Conservation (phyloP, 2,888 invertebrate genomes). For the Acanthococcus lagerstroemiae region DNA sequence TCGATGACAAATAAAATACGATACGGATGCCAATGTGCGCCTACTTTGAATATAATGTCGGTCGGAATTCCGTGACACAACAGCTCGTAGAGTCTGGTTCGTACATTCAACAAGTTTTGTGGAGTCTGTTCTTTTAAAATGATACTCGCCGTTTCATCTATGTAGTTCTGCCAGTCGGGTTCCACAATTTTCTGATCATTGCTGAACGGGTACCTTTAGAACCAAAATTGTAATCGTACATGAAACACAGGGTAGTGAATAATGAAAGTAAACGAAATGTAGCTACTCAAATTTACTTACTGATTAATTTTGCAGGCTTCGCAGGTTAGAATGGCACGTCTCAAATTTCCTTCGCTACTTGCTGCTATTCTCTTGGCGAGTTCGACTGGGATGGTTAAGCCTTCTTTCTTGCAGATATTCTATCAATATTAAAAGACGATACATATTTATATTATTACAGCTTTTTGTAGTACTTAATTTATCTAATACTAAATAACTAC, state of each 20-base stretch:
- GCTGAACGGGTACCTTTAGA: constrained; percentile 61
- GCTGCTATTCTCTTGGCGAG: constrained; percentile 67
- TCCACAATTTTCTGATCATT: constrained; percentile 68
- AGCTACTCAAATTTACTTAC: constrained; percentile 41
- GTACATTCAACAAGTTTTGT: constrained; percentile 68
- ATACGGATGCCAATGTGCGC: too few species aligned
- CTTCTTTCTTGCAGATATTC: constrained; percentile 68
- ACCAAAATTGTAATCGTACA: too few species aligned
- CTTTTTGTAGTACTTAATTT: not conserved
- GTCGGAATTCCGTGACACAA: constrained; percentile 88
- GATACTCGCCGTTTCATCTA: constrained; percentile 74
- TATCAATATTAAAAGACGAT: constrained; percentile 41
- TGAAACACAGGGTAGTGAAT: too few species aligned
- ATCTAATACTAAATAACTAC: too few species aligned
- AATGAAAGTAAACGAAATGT: not conserved
- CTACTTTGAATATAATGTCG: constrained; percentile 75
- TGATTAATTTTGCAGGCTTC: constrained; percentile 89
- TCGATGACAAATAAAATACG: constrained; percentile 5
- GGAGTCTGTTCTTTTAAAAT: constrained; percentile 81
- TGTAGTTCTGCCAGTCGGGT: constrained; percentile 87
- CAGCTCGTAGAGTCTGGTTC: constrained; percentile 84
- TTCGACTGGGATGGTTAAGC: constrained; percentile 62
- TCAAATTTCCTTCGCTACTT: constrained; percentile 74
- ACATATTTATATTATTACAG: not conserved
- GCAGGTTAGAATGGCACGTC: constrained; percentile 83